Evolutionary conservation across 2,797 vertebrate species (phyloP).

Genomic region (Xenops minutus): DNA sequence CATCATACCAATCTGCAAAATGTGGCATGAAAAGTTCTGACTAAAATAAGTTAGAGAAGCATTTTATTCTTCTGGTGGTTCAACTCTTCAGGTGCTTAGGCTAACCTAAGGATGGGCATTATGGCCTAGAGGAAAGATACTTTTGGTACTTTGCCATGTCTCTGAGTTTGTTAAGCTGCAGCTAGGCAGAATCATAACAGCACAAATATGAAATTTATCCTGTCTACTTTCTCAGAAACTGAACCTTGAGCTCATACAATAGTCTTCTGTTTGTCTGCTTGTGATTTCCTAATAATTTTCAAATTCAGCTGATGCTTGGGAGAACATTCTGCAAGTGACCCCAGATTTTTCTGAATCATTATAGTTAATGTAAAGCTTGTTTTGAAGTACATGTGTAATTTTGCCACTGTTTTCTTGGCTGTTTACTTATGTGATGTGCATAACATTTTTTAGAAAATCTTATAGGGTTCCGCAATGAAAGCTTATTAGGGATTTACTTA

Average conservation of each 20-base stretch:
- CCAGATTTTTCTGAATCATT: neutral
- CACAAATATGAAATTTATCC: neutral
- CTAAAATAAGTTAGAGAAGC: constrained; percentile 37
- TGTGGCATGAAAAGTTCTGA: constrained; percentile 40
- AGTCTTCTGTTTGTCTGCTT: neutral
- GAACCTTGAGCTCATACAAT: neutral
- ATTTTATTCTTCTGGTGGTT: neutral
- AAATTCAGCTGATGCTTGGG: neutral
- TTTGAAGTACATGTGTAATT: neutral
- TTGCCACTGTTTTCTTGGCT: neutral
- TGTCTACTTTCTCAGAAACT: neutral
- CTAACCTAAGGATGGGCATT: neutral
- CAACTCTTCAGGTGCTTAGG: neutral
- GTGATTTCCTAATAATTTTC: neutral
- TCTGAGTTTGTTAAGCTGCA: neutral
- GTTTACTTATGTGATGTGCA: neutral
- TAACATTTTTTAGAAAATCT: neutral
- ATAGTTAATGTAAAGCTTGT: neutral
- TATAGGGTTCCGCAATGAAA: neutral
- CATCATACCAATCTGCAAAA: constrained; percentile 42
- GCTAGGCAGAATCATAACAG: neutral
- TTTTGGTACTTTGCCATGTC: neutral
- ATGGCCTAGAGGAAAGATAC: neutral
- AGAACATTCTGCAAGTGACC: neutral
- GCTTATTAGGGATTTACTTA: neutral